Base-by-base conservation (phyloP, 2,797 vertebrate genomes). In the Neostethus bicornis region DNA sequence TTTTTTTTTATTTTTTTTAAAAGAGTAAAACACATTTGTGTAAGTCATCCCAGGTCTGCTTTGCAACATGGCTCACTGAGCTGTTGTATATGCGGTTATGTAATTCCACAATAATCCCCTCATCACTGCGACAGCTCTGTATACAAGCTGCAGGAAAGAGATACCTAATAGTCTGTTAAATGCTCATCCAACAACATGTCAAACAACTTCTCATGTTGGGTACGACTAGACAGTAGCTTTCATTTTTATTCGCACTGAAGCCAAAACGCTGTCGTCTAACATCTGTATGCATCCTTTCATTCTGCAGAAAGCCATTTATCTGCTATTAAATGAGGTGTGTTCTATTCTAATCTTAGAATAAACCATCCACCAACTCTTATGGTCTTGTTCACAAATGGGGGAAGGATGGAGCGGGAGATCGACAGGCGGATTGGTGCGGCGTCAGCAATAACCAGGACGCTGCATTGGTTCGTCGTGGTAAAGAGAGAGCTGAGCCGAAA, bases 1-100 rank as follows among this genome's bases (percentile, higher is more conserved):
- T 50, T 56, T 59, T 4, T 23, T 70, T 43, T 54, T 60, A 51
- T 59, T 63, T 48, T 51, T 57, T 66, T 75, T 56, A 0, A 0
- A 31, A 44, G 43, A 59, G 49, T 2, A 25, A 25, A 53, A 3
- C 25, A 53, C 59, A 19, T 16, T 13, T n/a, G 19, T 46, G 7
- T 37, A 37, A 57, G 53, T 62, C 45, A 53, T 9, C 23, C n/a
- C 8, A 1, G 26, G 25, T 57, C 19, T 61, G 24, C 43, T 51
- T 49, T 47, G 28, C 26, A 35, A 53, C 23, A 21, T 14, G 23
- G 38, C 16, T 6, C 63, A 50, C 48, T 74, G 58, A 60, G 20
- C 61, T 39, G 43, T n/a, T 13, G 7, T 10, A 49, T 49, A 61
- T 31, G 24, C 24, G 66, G 26, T 57, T 14, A 38, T 12, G 43